Base-by-base conservation (phyloP, 2,113 vertebrate genomes). In the Corynorhinus townsendii region DNA sequence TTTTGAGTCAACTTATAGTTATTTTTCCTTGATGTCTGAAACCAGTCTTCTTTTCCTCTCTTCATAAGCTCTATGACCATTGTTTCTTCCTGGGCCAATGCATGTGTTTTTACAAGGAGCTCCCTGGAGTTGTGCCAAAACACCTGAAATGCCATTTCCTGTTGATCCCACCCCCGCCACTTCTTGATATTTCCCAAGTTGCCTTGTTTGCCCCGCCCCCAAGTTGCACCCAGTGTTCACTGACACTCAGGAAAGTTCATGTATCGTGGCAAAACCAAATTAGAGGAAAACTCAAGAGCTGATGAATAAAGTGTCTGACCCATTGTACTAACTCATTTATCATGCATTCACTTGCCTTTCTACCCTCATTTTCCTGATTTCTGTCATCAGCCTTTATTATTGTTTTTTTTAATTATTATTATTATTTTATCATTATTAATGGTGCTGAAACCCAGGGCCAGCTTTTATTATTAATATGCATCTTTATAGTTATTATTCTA, bases 301-400 rank as follows among this genome's bases (percentile, higher is more conserved):
- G 71, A 87, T 33, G 56, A 75, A 40, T 4, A 38, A 40, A 69
- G 10, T 86, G 91, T 92, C 79, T 11, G 11, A 22, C 28, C 35
- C 54, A 52, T 28, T 75, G 73, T 22, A 49, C 73, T 40, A 40
- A 5, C 24, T 91, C 86, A 83, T 91, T 92, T 72, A 33, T 92
- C 82, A 79, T 30, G 7, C 24, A 38, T 83, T 83, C 8, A 17
- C 47, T 69, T 91, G 15, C 30, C 69, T 68, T 94, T 94, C 93
- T 69, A 1, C 43, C 62, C 92, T 89, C 43, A 71, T 83, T 88
- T 80, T 64, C 45, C 90, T 94, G 28, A 83, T 94, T 80, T 93
- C 45, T 86, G 38, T 80, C 68, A 45, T 54, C 56, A 93, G 33
- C 11, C 19, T 83, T 91, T 59, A 33, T 62, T 94, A 69, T 43